Conservation (phyloP, 2,113 vertebrate genomes). For the Lycaon pictus region DNA sequence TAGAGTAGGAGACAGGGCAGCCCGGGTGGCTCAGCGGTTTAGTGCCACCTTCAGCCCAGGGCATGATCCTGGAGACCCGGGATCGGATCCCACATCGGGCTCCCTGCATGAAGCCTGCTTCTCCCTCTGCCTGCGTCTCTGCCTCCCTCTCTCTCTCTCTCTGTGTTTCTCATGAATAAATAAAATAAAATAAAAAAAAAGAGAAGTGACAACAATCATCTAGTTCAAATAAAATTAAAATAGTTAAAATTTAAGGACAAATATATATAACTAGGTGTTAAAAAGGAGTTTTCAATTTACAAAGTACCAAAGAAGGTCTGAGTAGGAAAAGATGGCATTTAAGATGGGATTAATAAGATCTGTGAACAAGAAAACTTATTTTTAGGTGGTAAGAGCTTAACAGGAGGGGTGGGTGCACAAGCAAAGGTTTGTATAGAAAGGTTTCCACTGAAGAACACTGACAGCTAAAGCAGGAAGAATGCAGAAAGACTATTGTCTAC, state of each 20-base stretch:
- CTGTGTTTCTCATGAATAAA: too few species aligned
- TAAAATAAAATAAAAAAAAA: too few species aligned
- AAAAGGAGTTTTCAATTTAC: background rate
- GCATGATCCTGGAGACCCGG: too few species aligned
- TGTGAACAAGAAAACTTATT: constrained; percentile 31
- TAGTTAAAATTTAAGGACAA: background rate
- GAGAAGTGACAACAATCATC: background rate
- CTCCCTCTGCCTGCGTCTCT: too few species aligned
- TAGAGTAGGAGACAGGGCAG: background rate
- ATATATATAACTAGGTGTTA: background rate
- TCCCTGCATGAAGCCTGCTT: too few species aligned
- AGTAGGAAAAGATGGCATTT: background rate
- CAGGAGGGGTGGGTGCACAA: background rate
- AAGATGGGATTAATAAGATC: background rate
- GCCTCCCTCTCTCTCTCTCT: too few species aligned
- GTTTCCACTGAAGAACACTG: constrained; percentile 26
- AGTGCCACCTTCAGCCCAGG: too few species aligned
- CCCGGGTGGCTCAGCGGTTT: too few species aligned
- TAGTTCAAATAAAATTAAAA: constrained; percentile 30
- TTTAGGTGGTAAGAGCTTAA: constrained; percentile 11
- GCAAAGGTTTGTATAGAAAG: background rate
- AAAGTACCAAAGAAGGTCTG: background rate
- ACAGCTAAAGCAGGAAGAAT: background rate
- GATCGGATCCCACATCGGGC: too few species aligned
- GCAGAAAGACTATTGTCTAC: background rate